phyloP scores from a whole-genome alignment of 1,140 invertebrate genomes.

The Bursaphelenchus mucronatus region DNA sequence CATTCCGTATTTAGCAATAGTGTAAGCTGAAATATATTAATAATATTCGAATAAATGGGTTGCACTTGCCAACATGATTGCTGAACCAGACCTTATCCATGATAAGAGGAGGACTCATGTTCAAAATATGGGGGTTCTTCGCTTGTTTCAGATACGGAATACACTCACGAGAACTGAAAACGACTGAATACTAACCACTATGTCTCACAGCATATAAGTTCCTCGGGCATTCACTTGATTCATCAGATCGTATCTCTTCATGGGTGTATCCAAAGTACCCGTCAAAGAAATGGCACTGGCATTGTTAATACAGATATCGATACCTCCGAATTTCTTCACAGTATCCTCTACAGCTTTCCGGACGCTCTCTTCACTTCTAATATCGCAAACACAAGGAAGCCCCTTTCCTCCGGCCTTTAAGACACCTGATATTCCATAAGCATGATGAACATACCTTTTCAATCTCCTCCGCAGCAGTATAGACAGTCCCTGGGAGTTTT shows the following conservation, averaged over 20 bases:
- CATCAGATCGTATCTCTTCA: conserved; percentile 94
- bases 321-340: conserved; percentile 85
- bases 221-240: conserved; percentile 79
- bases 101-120: conserved; percentile 85
- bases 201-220: conserved; percentile 76
- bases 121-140: conserved; percentile 87
- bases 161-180: conserved; percentile 69
- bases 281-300: conserved; percentile 91
- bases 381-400: conserved; percentile 85
- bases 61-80: conserved; percentile 79
- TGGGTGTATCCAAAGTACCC: conserved; percentile 76
- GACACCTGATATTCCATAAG: conserved; percentile 74
- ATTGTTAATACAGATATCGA: conserved; percentile 74
- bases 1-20: conserved; percentile 98
- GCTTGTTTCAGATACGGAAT: conserved; percentile 81
- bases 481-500: conserved; percentile 89
- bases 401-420: conserved; percentile 75
- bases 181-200: conserved; percentile 56
- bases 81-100: conserved; percentile 85
- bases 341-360: conserved; percentile 76
- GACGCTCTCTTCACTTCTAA: conserved; percentile 70
- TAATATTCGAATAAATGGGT: conserved; percentile 75
- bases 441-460: background rate
- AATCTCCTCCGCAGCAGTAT: conserved; percentile 68
- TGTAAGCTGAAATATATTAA: conserved; percentile 67